These are phyloP conservation scores for Plectus sambesii DNA, from an alignment of 1,140 invertebrate genomes.

Conservation along the genomic window DNA sequence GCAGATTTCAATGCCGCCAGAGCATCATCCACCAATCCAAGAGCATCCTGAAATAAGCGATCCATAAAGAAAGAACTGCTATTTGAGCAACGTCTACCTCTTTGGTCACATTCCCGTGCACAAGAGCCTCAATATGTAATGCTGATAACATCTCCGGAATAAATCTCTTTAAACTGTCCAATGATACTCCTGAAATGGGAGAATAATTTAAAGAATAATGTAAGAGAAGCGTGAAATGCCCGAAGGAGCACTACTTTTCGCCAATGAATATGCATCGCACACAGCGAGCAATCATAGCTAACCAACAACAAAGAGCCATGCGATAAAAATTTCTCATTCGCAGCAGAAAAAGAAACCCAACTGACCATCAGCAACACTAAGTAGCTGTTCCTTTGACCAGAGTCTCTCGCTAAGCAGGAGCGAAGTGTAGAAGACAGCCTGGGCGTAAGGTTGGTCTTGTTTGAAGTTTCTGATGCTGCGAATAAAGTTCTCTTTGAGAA, in stretches of 20 bases:
- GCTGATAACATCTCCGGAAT: conserved; percentile 63
- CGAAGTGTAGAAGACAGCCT: conserved; percentile 77
- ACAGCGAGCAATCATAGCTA: too few relatives aligned
- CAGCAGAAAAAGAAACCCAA: too few relatives aligned
- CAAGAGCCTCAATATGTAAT: conserved; percentile 68
- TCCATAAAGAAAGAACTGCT: conserved; percentile 9
- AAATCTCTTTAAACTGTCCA: conserved; percentile 62
- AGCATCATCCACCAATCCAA: conserved; percentile 20
- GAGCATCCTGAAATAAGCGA: conserved; percentile 16
- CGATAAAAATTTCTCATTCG: background rate
- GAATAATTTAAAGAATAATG: conserved; percentile 49
- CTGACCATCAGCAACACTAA: conserved; percentile 51
- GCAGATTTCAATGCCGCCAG: conserved; percentile 15
- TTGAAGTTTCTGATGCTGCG: conserved; percentile 59
- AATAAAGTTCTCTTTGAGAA: conserved; percentile 74
- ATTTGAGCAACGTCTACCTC: conserved; percentile 45
- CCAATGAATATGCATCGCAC: too few relatives aligned
- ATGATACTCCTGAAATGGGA: conserved; percentile 65
- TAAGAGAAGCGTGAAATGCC: conserved; percentile 2
- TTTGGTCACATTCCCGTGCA: conserved; percentile 70
- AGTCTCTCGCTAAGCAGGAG: conserved; percentile 67
- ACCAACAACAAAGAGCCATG: too few relatives aligned
- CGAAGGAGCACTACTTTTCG: background rate
- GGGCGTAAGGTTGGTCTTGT: conserved; percentile 80
- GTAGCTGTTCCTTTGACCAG: conserved; percentile 75